Evolutionary conservation across 2,888 invertebrate genomes (phyloP).

Genomic region (Bellardia pandia): DNA sequence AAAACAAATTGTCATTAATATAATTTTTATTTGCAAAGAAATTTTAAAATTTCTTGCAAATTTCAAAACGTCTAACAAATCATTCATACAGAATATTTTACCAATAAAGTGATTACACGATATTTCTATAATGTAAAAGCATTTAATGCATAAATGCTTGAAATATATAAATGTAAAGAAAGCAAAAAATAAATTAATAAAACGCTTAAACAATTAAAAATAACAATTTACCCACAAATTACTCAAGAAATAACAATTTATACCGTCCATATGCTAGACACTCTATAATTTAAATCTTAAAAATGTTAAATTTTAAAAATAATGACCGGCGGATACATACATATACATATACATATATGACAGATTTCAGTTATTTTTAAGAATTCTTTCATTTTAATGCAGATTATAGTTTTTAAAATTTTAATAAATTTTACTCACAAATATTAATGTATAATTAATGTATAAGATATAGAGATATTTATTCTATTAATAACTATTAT

Average conservation of each 20-base stretch:
- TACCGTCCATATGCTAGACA: conserved; percentile 54
- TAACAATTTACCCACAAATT: conserved; percentile 73
- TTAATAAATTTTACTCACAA: no score
- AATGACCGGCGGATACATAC: not conserved
- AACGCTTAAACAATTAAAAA: conserved; percentile 57
- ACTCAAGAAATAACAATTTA: conserved; percentile 64
- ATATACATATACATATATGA: not conserved
- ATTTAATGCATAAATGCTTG: conserved; percentile 44
- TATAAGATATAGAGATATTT: no score
- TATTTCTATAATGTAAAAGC: conserved; percentile 46
- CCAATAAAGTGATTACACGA: conserved; percentile 42
- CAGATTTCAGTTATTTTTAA: conserved; percentile 29
- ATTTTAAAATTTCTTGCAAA: conserved; percentile 45
- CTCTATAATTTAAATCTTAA: conserved; percentile 46
- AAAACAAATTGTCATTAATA: conserved; percentile 54
- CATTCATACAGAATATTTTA: conserved; percentile 42
- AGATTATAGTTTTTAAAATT: no score
- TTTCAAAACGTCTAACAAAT: conserved; percentile 45
- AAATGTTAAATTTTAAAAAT: conserved; percentile 38
- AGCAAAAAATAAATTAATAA: conserved; percentile 11
- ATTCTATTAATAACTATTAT: no score
- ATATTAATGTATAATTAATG: no score
- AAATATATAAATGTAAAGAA: conserved; percentile 12
- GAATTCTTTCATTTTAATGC: conserved; percentile 11
- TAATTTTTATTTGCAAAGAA: conserved; percentile 22